Conservation (phyloP, 1,140 invertebrate species). For the Pachyrhynchus sulphureomaculatus region DNA sequence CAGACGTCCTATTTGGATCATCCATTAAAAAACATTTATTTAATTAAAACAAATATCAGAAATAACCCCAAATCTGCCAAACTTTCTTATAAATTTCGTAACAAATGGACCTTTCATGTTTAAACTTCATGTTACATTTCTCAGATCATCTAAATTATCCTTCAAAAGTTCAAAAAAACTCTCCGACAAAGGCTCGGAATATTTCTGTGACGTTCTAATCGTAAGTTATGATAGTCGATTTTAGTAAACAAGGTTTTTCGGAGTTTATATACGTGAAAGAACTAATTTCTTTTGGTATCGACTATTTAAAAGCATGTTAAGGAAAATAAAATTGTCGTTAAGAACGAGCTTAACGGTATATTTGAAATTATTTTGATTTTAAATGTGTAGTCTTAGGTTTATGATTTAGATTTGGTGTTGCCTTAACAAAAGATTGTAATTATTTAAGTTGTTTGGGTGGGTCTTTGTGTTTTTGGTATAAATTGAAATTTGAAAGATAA, state of each 20-base stretch:
- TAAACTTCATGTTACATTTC: not conserved
- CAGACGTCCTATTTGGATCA: too few relatives aligned
- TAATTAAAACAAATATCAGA: too few relatives aligned
- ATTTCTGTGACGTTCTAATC: conserved; percentile 9
- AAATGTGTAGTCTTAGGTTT: too few relatives aligned
- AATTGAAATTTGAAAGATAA: too few relatives aligned
- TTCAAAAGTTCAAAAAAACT: not conserved
- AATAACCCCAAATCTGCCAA: too few relatives aligned
- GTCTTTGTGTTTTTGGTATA: too few relatives aligned
- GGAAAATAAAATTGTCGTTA: conserved; percentile 4
- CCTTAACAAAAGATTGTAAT: too few relatives aligned
- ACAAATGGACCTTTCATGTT: not conserved
- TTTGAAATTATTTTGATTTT: not conserved
- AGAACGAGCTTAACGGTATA: not conserved
- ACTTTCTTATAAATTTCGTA: not conserved
- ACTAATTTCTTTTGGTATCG: conserved; percentile 12
- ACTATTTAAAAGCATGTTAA: not conserved
- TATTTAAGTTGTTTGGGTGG: too few relatives aligned
- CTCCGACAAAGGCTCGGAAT: not conserved
- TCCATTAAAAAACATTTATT: too few relatives aligned
- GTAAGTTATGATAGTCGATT: conserved; percentile 8
- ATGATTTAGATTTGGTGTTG: too few relatives aligned
- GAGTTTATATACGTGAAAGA: not conserved
- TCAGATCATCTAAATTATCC: not conserved
- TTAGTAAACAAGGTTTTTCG: not conserved